Evolutionary conservation across 2,113 vertebrate species (phyloP), one percentile per base, ranked within the genome.

Genomic region (Hystrix cristata): DNA sequence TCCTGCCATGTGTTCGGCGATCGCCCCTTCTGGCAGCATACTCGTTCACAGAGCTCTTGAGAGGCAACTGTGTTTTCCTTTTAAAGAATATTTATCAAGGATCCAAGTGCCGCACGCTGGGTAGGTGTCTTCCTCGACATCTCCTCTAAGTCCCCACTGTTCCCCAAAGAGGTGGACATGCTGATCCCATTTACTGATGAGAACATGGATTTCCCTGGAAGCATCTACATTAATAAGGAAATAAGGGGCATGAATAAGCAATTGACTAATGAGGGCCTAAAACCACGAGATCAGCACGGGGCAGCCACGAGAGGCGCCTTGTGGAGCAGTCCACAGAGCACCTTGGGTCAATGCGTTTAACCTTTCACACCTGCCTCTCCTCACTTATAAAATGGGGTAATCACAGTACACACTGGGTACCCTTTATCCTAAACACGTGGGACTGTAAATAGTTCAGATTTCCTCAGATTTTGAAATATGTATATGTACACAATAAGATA

Each of bases 41-140:
- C n/a, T 9, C 57, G 55, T 55, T 48, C 38, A 46, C 64, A 18
- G n/a, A 34, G 51, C 1, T 13, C 48, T 60, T 69, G 21, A 2
- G 8, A 27, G 34, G 16, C 38, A 31, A 31, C 1, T 38, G 9
- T n/a, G 55, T 2, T 10, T 29, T 48, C 34, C n/a, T 27, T 7
- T 7, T 9, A 60, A 65, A 87, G 38, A 57, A 48, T 19, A 5
- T 55, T n/a, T 43, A 25, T 21, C 6, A 64, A 72, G 13, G 18
- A 0, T 64, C 29, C 19, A 0, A 2, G 34, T 13, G 27, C 60
- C 43, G 8, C 48, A 13, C 0, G 2, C 69, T 7, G 18, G 86
- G 67, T 9, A 29, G 59, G 7, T 18, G 14, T 65, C 65, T 84
- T 13, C n/a, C 60, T 10, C 12, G 3, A 21, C 46, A 57, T n/a